These are phyloP conservation scores for Andrena flavipes DNA, from an alignment of 2,888 invertebrate genomes.

Conservation along the genomic window DNA sequence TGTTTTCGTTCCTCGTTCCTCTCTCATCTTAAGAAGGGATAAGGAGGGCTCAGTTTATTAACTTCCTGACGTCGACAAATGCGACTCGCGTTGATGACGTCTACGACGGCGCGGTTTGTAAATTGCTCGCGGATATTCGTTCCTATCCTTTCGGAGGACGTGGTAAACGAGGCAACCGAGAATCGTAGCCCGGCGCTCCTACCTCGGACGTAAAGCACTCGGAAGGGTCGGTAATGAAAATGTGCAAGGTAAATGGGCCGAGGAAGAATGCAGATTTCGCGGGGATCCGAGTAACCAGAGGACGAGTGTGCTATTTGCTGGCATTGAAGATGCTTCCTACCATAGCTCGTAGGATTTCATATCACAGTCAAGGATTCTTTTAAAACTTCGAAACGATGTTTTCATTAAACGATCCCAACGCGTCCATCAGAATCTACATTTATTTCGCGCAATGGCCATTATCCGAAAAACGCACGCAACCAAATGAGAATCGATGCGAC, in stretches of 20 bases:
- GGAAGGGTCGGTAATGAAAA: slow-evolving; percentile 40
- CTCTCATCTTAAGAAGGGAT: not conserved
- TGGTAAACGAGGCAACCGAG: not conserved
- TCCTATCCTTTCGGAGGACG: not conserved
- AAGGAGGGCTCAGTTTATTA: not conserved
- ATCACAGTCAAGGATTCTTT: not conserved
- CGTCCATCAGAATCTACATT: not conserved
- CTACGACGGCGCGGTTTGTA: not conserved
- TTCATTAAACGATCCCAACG: not conserved
- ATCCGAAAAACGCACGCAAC: not conserved
- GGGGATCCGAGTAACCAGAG: slow-evolving; percentile 16
- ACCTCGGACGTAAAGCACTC: slow-evolving; percentile 7
- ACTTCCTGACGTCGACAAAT: slow-evolving; percentile 11
- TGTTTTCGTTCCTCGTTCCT: not conserved
- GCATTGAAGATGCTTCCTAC: slow-evolving; percentile 28
- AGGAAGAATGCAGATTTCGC: slow-evolving; percentile 30
- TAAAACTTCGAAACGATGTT: not conserved
- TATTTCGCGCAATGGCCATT: not conserved
- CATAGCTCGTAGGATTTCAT: slow-evolving; percentile 8
- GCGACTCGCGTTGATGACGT: slow-evolving; percentile 1
- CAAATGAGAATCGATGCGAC: slow-evolving; percentile 16
- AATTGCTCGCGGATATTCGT: slow-evolving; percentile 7
- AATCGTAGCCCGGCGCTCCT: not conserved
- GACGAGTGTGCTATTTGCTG: slow-evolving; percentile 58
- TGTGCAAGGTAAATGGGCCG: slow-evolving; percentile 39